Conservation (phyloP, 2,888 invertebrate genomes). For the Uloborus plumipes region DNA sequence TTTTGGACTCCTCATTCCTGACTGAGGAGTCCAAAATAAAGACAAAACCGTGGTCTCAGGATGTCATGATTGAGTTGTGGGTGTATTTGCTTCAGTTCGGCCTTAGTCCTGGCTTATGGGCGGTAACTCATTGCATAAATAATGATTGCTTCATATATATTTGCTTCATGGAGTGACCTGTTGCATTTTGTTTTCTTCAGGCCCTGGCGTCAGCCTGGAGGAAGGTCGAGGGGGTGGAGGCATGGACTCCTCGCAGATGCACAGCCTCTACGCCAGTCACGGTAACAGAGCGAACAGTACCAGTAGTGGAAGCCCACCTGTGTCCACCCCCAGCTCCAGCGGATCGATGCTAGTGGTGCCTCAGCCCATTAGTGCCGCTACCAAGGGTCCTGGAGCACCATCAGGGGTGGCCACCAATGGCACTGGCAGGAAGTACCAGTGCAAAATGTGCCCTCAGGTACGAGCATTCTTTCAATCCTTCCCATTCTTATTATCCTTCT, state of each 20-base stretch:
- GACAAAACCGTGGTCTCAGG: no score
- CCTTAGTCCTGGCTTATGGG: no score
- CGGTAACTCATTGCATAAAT: no score
- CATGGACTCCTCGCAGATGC: slow-evolving; percentile 67
- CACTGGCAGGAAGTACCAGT: slow-evolving; percentile 85
- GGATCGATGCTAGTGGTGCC: slow-evolving; percentile 87
- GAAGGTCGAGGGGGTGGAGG: slow-evolving; percentile 66
- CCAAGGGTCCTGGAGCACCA: slow-evolving; percentile 72
- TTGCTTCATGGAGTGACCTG: no score
- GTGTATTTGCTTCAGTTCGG: no score
- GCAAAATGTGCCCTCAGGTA: slow-evolving; percentile 98
- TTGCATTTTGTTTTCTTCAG: slow-evolving; percentile 25
- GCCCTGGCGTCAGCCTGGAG: slow-evolving; percentile 66
- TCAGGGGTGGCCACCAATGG: slow-evolving; percentile 71
- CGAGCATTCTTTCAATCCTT: slow-evolving; percentile 70
- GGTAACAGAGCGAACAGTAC: slow-evolving; percentile 66
- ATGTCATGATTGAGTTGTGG: no score
- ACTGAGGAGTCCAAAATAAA: no score
- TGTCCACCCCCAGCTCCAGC: slow-evolving; percentile 72
- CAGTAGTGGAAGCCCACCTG: slow-evolving; percentile 74
- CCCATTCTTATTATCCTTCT: no score
- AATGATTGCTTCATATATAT: no score
- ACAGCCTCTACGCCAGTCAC: slow-evolving; percentile 67
- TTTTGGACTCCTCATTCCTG: no score
- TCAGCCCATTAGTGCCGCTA: slow-evolving; percentile 83